phyloP scores from a whole-genome alignment of 2,888 invertebrate species.

The Epinotia brunnichana region DNA sequence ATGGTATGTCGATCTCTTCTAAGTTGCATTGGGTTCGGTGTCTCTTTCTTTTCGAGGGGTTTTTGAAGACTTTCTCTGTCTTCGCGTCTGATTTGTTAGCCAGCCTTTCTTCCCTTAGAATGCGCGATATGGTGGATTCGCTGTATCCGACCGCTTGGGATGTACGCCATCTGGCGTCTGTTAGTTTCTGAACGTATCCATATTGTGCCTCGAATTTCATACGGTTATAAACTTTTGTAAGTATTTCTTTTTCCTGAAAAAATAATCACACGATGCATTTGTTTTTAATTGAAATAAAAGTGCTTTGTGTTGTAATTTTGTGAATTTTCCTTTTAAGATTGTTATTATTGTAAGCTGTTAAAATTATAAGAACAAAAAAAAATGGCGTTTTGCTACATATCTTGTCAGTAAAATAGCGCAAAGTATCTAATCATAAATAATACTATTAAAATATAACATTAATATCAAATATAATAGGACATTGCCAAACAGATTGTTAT shows the following conservation, averaged over 20 bases:
- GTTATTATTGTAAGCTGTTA: no score
- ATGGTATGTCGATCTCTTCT: background rate
- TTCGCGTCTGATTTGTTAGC: background rate
- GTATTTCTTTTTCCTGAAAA: background rate
- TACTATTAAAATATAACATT: no score
- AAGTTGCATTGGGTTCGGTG: background rate
- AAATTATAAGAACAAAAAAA: no score
- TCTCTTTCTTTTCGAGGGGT: background rate
- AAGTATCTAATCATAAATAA: no score
- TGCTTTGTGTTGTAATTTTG: no score
- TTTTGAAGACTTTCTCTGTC: conserved; percentile 4
- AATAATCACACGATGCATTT: no score
- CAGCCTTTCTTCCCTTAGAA: background rate
- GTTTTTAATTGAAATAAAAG: no score
- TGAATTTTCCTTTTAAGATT: no score
- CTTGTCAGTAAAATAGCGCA: no score
- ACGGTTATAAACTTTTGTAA: background rate
- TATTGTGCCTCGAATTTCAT: background rate
- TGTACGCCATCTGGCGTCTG: background rate
- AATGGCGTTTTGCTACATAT: no score
- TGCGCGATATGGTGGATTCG: background rate
- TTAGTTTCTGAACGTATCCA: background rate
- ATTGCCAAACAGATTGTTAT: no score
- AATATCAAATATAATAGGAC: no score
- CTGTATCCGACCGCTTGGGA: background rate